Percentiles rank a stretch among this genome's conserved stretches.
phyloP scores from a whole-genome alignment of 2,888 invertebrate genomes.

The Phasia obesa region DNA sequence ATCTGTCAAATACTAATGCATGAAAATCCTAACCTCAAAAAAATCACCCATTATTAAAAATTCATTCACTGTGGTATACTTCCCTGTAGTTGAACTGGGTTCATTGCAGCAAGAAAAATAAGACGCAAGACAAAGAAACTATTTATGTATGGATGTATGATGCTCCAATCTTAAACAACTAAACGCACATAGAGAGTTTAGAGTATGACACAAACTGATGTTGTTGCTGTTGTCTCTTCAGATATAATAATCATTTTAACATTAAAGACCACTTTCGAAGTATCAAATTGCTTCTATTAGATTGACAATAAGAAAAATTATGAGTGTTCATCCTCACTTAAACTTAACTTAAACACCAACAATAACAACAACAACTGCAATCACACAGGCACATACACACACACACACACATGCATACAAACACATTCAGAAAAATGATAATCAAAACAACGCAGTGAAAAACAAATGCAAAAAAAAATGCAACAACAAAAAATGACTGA shows the following conservation, averaged over 20 bases:
- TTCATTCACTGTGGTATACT: too few species aligned
- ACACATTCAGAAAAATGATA: slow-evolving; percentile 34
- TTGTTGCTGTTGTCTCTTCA: slow-evolving; percentile 48
- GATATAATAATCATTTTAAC: slow-evolving; percentile 66
- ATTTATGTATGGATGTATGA: background rate
- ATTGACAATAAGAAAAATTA: slow-evolving; percentile 66
- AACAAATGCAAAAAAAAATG: slow-evolving; percentile 23
- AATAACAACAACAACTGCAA: slow-evolving; percentile 21
- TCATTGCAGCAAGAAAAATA: slow-evolving; percentile 2
- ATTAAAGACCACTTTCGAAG: slow-evolving; percentile 66
- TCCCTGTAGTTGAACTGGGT: background rate
- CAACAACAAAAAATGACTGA: slow-evolving; percentile 46
- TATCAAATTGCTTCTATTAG: slow-evolving; percentile 68
- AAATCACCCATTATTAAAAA: too few species aligned
- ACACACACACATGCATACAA: background rate
- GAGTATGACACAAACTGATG: slow-evolving; percentile 49
- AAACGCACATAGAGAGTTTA: slow-evolving; percentile 17
- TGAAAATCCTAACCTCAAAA: too few species aligned
- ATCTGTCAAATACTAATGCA: too few species aligned
- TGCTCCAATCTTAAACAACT: slow-evolving; percentile 16
- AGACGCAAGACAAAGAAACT: slow-evolving; percentile 21
- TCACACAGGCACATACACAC: slow-evolving; percentile 7
- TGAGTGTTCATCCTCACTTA: slow-evolving; percentile 62
- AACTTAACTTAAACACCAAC: slow-evolving; percentile 41
- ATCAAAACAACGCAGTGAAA: slow-evolving; percentile 45